Percentiles rank a stretch among this genome's conserved stretches.
These are phyloP conservation scores for Gnathonemus longibarbis DNA, from an alignment of 2,113 vertebrate genomes.

Conservation along the genomic window DNA sequence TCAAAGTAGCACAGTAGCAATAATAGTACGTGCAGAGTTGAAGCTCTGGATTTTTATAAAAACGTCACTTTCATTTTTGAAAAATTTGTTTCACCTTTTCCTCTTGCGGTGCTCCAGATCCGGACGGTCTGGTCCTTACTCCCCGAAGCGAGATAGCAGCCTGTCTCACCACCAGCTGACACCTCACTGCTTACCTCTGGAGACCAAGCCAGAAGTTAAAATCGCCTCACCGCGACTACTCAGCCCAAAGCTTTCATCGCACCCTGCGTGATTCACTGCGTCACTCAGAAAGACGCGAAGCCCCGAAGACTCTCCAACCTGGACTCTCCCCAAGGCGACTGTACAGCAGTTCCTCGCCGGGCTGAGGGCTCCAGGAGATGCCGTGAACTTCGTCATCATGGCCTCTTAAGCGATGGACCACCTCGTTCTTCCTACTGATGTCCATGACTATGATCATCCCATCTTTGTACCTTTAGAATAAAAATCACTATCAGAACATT, in stretches of 20 bases:
- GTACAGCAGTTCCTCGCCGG: conserved; percentile 53
- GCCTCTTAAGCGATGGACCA: conserved; percentile 78
- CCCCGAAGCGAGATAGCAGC: conserved; percentile 81
- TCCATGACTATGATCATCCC: conserved; percentile 88
- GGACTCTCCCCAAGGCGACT: conserved; percentile 59
- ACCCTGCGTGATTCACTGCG: background rate
- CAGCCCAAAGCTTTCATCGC: background rate
- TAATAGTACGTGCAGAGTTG: background rate
- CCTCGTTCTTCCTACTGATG: conserved; percentile 80
- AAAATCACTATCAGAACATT: background rate
- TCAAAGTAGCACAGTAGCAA: background rate
- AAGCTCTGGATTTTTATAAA: background rate
- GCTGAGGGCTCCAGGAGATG: conserved; percentile 77
- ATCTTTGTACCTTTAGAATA: conserved; percentile 80
- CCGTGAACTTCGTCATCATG: conserved; percentile 93
- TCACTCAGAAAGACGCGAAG: background rate
- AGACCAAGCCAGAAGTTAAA: conserved; percentile 5
- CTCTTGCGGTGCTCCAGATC: conserved; percentile 79
- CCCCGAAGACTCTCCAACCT: conserved; percentile 45
- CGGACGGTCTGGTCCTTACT: conserved; percentile 92
- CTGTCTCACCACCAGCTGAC: conserved; percentile 43
- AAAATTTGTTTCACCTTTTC: conserved; percentile 66
- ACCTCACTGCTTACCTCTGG: conserved; percentile 50
- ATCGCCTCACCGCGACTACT: background rate
- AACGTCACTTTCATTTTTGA: background rate